Conservation (phyloP, 2,113 vertebrate genomes). For the Calidris pugnax region DNA sequence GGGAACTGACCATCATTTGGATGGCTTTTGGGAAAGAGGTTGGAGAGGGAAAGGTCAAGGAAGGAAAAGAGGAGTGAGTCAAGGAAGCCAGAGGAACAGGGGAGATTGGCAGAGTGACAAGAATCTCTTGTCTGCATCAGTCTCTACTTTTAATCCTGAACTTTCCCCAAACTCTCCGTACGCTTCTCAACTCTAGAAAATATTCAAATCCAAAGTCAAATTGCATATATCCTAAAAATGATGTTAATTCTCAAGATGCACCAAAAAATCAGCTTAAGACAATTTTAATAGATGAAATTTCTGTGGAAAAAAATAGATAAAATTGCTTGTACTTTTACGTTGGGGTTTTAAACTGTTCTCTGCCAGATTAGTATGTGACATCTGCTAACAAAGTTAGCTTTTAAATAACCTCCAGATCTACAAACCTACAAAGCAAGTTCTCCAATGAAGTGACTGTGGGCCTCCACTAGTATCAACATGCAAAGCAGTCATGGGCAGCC, state of each 20-base stretch:
- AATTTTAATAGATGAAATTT: not conserved
- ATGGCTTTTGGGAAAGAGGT: not conserved
- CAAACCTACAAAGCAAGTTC: not conserved
- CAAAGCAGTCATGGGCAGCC: not conserved
- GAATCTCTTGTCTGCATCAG: not conserved
- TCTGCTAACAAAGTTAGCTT: not conserved
- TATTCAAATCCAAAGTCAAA: not conserved
- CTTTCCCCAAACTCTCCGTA: not conserved
- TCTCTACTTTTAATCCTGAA: not conserved
- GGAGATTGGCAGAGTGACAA: not conserved
- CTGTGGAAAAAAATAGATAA: rapidly evolving
- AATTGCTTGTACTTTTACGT: not conserved
- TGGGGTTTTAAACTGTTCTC: not conserved
- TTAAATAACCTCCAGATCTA: not conserved
- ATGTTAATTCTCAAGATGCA: not conserved
- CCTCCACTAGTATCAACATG: not conserved
- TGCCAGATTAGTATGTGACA: not conserved
- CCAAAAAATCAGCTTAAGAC: not conserved
- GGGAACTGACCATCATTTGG: not conserved
- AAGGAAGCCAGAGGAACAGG: not conserved
- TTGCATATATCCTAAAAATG: not conserved
- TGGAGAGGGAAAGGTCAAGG: not conserved
- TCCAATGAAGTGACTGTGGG: not conserved
- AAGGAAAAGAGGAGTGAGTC: not conserved
- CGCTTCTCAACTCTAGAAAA: not conserved